phyloP scores from a whole-genome alignment of 2,113 vertebrate species.

The Salvator merianae region DNA sequence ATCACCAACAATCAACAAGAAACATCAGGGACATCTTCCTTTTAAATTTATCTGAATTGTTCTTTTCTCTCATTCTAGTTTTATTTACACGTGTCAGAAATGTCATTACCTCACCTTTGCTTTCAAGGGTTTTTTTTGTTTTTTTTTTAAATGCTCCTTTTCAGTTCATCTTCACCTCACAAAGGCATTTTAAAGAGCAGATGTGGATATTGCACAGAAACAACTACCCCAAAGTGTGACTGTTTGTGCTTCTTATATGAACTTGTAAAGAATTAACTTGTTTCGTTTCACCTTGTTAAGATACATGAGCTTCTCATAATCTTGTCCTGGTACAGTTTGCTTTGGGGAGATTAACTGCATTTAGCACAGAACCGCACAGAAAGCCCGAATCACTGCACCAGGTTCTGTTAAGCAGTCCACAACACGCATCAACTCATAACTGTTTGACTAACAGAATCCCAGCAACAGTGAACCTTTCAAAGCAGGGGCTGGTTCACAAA shows the following conservation, averaged over 20 bases:
- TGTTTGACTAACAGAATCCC: neutral
- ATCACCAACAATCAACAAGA: too few species aligned
- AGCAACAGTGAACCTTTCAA: neutral
- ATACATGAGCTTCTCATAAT: neutral
- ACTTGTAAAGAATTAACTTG: neutral
- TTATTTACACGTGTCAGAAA: accelerated
- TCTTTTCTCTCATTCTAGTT: neutral
- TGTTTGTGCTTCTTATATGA: neutral
- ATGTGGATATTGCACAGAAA: neutral
- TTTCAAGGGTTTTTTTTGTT: neutral
- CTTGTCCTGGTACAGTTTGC: neutral
- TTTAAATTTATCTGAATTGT: neutral
- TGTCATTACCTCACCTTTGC: neutral
- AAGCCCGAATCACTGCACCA: neutral
- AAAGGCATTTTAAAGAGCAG: neutral
- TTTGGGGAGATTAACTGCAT: neutral
- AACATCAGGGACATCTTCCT: neutral
- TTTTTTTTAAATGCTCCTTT: neutral
- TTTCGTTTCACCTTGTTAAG: neutral
- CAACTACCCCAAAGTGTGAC: neutral
- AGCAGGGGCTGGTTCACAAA: neutral
- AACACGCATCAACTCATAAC: neutral
- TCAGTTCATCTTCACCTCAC: neutral
- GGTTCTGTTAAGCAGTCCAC: neutral
- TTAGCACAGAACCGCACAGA: neutral